Conservation (phyloP, 2,888 invertebrate species). For the Cremastinae sp. region DNA sequence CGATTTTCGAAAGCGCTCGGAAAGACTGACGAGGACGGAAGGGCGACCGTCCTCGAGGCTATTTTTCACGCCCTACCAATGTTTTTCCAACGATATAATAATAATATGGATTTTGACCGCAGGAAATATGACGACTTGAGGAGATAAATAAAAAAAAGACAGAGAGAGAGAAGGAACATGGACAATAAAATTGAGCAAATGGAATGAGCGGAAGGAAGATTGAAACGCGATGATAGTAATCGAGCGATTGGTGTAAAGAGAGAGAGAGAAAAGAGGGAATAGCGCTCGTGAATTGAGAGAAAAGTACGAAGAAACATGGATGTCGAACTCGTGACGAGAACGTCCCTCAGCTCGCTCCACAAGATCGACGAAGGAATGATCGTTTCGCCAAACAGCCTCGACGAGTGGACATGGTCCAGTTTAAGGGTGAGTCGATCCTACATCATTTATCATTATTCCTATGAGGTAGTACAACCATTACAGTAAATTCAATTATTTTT, state of each 20-base stretch:
- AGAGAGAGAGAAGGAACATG: too few relatives aligned
- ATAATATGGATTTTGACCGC: too few relatives aligned
- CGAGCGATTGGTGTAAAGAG: not conserved
- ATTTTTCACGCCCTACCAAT: too few relatives aligned
- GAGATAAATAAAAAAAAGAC: too few relatives aligned
- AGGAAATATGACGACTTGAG: too few relatives aligned
- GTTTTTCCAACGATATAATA: too few relatives aligned
- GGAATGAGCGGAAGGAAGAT: too few relatives aligned
- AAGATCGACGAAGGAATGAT: constrained; percentile 82
- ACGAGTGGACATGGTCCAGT: constrained; percentile 86
- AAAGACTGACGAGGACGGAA: constrained; percentile 16
- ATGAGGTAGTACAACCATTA: too few relatives aligned
- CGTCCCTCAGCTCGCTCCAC: constrained; percentile 82
- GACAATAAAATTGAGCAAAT: too few relatives aligned
- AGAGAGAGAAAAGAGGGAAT: not conserved
- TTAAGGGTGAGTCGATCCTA: constrained; percentile 83
- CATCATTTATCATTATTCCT: too few relatives aligned
- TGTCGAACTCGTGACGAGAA: constrained; percentile 78
- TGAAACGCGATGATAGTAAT: too few relatives aligned
- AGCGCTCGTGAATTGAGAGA: not conserved
- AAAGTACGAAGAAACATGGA: constrained; percentile 69
- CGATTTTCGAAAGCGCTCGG: constrained; percentile 60
- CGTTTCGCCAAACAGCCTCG: constrained; percentile 82
- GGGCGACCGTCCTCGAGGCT: constrained; percentile 48
- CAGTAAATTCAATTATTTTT: too few relatives aligned